Evolutionary conservation across 2,113 vertebrate species (phyloP), one percentile per base, ranked within the genome.

Genomic region (Oryzias celebensis): DNA sequence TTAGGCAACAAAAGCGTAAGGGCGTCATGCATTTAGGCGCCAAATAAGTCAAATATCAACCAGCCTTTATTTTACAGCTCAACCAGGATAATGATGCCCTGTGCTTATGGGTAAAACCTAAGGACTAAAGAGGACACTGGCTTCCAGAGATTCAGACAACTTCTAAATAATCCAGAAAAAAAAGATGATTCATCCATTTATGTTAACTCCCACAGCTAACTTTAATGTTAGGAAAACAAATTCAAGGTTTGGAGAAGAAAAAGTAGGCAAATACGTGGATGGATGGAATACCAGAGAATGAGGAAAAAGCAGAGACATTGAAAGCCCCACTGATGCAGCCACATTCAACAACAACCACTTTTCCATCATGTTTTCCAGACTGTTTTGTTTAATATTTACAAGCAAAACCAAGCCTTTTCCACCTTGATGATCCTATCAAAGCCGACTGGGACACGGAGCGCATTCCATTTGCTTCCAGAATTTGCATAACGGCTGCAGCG

Each of bases 401-500:
- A 26, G 13, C 5, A 28, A 20, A 47, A 47, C 47, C 61, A 46
- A 65, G 18, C 58, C 45, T 55, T 24, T 20, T 43, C 18, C 18
- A 1, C 10, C 31, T 4, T 7, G 41, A 50, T 15, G 49, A 77
- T 65, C 48, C 10, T 42, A 66, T 77, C 70, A 43, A 28, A 74
- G 28, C 26, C 5, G 10, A 46, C 45, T 36, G 51, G 24, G 47
- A 58, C 17, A 22, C 58, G 28, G 41, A 75, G 46, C 8, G 26
- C 77, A 83, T 86, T 86, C 78, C 80, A 59, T 70, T 57, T 49
- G 48, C 53, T 59, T 48, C 73, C 61, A 73, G 46, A 43, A 88
- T 92, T 92, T 92, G 91, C 91, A 91, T 92, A 92, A 92, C 91
- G 78, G 90, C 76, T 77, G 52, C 54, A 45, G 69, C 63, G 70